Percentiles rank a stretch among this genome's conserved stretches.
Evolutionary conservation across 1,140 invertebrate species (phyloP).

Genomic region (Trinorchestia longiramus): DNA sequence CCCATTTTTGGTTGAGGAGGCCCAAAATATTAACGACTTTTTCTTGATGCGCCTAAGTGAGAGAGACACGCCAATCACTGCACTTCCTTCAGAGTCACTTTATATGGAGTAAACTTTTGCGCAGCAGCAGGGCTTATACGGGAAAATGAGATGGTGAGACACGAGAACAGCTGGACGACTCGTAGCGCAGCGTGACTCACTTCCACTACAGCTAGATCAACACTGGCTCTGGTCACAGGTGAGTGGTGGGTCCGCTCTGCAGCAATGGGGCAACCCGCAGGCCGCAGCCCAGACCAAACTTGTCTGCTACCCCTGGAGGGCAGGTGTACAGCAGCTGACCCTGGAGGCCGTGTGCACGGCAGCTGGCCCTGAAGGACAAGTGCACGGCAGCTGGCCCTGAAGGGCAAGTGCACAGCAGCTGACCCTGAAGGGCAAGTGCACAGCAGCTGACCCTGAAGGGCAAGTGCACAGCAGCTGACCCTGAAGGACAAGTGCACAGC

Average conservation of each 20-base stretch:
- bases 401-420: constrained; percentile 6
- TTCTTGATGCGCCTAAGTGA: background rate
- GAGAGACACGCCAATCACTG: background rate
- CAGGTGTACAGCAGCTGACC: background rate
- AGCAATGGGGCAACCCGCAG: constrained; percentile 25
- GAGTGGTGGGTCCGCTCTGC: background rate
- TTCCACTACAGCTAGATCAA: background rate
- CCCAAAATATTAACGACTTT: constrained; percentile 42
- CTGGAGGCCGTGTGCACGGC: no score
- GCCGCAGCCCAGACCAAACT: background rate
- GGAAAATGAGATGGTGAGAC: constrained; percentile 2
- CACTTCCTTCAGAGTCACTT: background rate
- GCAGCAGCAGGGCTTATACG: constrained; percentile 11
- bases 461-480: background rate
- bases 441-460: background rate
- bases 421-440: constrained; percentile 19
- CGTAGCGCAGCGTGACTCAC: background rate
- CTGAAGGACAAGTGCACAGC: constrained; percentile 11
- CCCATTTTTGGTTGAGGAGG: constrained; percentile 44
- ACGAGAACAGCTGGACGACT: constrained; percentile 8
- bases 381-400: background rate
- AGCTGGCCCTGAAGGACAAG: background rate
- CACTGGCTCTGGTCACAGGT: constrained; percentile 20
- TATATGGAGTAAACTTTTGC: background rate
- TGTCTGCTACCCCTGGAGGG: background rate